These are phyloP conservation scores for Pygoscelis antarcticus DNA, from an alignment of 2,113 vertebrate species.

Conservation along the genomic window DNA sequence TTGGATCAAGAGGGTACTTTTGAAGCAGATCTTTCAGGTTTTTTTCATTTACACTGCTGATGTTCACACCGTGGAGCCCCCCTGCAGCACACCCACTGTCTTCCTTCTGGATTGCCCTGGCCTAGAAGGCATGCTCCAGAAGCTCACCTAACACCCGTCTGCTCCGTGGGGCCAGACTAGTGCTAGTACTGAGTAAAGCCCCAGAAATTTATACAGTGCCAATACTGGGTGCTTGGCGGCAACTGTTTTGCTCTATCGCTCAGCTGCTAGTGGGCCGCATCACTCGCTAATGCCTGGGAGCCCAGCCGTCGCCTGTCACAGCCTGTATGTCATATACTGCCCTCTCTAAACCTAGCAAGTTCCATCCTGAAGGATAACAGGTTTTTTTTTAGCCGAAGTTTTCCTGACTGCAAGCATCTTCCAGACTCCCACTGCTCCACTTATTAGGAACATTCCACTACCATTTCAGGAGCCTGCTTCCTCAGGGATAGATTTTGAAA, in stretches of 20 bases:
- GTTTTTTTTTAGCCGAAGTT: not conserved
- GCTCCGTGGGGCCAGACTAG: not conserved
- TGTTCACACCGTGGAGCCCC: accelerated
- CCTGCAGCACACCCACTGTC: not conserved
- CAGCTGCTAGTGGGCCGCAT: not conserved
- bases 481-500: not conserved
- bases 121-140: not conserved
- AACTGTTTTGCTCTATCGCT: not conserved
- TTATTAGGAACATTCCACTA: not conserved
- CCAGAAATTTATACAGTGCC: not conserved
- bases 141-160: not conserved
- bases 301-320: not conserved
- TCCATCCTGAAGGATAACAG: not conserved
- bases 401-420: not conserved
- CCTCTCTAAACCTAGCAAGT: not conserved
- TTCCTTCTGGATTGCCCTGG: not conserved
- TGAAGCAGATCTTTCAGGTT: not conserved
- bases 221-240: accelerated
- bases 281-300: not conserved
- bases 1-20: not conserved
- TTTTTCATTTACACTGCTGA: not conserved
- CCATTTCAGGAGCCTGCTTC: conserved; percentile 2
- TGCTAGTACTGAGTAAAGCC: not conserved
- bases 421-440: not conserved
- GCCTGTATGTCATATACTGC: not conserved